phyloP scores from a whole-genome alignment of 2,888 invertebrate genomes.

The Athalia circularis region DNA sequence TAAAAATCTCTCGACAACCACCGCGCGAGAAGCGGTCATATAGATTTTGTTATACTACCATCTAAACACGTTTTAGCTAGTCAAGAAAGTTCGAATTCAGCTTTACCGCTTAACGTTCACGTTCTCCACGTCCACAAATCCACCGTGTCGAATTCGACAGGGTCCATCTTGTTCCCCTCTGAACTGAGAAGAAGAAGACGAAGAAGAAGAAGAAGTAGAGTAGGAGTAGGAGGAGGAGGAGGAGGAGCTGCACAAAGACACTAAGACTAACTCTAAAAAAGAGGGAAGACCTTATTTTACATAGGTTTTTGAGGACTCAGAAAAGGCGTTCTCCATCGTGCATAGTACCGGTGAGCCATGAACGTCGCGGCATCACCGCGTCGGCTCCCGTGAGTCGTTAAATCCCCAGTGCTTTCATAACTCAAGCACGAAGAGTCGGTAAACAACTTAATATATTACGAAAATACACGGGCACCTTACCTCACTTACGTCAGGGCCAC shows the following conservation, averaged over 20 bases:
- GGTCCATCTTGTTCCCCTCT: slow-evolving; percentile 48
- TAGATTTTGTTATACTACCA: neutral
- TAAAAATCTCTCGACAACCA: slow-evolving; percentile 17
- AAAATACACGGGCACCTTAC: slow-evolving; percentile 62
- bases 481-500: slow-evolving; percentile 52
- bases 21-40: slow-evolving; percentile 21
- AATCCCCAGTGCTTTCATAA: slow-evolving; percentile 58
- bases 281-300: no score
- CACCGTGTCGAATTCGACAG: slow-evolving; percentile 62
- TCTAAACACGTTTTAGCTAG: neutral
- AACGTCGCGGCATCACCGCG: no score
- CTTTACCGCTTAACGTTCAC: neutral
- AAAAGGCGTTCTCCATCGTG: no score
- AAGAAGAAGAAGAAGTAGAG: neutral
- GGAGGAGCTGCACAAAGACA: no score
- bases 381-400: slow-evolving; percentile 54
- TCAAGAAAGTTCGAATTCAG: no score
- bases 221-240: no score
- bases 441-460: slow-evolving; percentile 66
- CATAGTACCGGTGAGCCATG: no score
- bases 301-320: no score
- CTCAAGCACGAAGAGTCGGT: slow-evolving; percentile 52
- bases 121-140: slow-evolving; percentile 53
- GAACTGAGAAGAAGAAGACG: neutral
- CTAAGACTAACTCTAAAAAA: no score